Evolutionary conservation across 2,888 invertebrate species (phyloP).

Genomic region (Metallyticus violacea): DNA sequence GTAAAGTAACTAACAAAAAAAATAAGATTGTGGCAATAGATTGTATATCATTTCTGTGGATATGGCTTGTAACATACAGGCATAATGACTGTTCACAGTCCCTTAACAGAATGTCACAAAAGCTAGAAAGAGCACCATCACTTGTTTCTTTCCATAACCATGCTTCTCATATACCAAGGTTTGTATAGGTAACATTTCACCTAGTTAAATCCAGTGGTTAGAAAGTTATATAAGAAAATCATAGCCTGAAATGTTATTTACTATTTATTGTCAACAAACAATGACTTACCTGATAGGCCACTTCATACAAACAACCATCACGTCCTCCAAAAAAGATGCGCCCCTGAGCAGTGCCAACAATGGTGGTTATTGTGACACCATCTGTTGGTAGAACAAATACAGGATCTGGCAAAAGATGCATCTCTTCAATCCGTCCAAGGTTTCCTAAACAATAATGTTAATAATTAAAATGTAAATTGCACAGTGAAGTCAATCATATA

Average conservation of each 20-base stretch:
- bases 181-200: background rate
- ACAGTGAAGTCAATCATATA: too few relatives aligned
- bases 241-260: background rate
- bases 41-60: too few relatives aligned
- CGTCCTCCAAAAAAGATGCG: constrained; percentile 93
- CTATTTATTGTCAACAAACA: background rate
- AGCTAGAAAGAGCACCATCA: too few relatives aligned
- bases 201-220: background rate
- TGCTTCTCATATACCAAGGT: too few relatives aligned
- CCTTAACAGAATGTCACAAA: too few relatives aligned
- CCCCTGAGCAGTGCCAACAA: constrained; percentile 77
- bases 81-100: too few relatives aligned
- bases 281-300: constrained; percentile 81
- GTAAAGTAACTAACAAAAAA: too few relatives aligned
- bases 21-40: too few relatives aligned
- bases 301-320: constrained; percentile 93
- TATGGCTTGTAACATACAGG: too few relatives aligned
- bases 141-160: too few relatives aligned
- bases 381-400: constrained; percentile 90
- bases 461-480: too few relatives aligned
- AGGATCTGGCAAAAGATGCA: constrained; percentile 92
- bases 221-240: background rate
- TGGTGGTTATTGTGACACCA: constrained; percentile 77
- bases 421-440: constrained; percentile 60
- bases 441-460: constrained; percentile 3